phyloP scores from a whole-genome alignment of 2,113 vertebrate genomes.

The Mugil cephalus region DNA sequence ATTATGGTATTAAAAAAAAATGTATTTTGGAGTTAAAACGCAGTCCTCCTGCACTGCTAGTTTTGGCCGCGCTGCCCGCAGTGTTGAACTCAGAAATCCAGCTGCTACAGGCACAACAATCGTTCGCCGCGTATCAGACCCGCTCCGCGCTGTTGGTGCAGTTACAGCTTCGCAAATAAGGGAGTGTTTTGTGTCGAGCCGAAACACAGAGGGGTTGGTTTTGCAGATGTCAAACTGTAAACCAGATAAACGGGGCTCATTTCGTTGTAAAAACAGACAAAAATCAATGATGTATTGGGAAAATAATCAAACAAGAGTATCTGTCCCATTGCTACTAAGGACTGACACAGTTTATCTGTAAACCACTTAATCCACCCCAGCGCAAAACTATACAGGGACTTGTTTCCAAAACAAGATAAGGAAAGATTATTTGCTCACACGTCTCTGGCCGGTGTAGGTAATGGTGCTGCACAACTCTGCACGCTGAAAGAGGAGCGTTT shows the following conservation, averaged over 20 bases:
- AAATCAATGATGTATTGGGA: constrained; percentile 31
- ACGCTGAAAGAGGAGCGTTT: too few species aligned
- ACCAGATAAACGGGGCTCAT: constrained; percentile 21
- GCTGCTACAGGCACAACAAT: constrained; percentile 32
- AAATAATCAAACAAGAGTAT: constrained; percentile 24
- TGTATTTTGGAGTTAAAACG: constrained; percentile 10
- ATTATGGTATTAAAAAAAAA: constrained; percentile 18
- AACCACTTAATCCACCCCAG: not conserved
- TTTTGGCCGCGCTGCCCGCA: constrained; percentile 34
- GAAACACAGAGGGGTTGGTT: constrained; percentile 1
- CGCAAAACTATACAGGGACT: not conserved
- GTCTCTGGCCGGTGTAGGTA: not conserved
- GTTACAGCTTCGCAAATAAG: constrained; percentile 13
- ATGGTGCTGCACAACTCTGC: not conserved
- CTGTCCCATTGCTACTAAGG: not conserved
- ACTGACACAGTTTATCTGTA: constrained; percentile 12
- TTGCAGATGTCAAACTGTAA: constrained; percentile 31
- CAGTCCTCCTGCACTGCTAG: not conserved
- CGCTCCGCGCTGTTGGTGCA: constrained; percentile 24
- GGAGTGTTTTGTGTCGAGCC: not conserved
- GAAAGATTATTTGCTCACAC: not conserved
- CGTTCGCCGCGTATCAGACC: constrained; percentile 22
- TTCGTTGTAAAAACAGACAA: constrained; percentile 6
- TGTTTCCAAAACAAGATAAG: constrained; percentile 1
- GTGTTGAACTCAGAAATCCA: constrained; percentile 39